Conservation (phyloP, 2,888 invertebrate genomes). For the Deilephila porcellus region DNA sequence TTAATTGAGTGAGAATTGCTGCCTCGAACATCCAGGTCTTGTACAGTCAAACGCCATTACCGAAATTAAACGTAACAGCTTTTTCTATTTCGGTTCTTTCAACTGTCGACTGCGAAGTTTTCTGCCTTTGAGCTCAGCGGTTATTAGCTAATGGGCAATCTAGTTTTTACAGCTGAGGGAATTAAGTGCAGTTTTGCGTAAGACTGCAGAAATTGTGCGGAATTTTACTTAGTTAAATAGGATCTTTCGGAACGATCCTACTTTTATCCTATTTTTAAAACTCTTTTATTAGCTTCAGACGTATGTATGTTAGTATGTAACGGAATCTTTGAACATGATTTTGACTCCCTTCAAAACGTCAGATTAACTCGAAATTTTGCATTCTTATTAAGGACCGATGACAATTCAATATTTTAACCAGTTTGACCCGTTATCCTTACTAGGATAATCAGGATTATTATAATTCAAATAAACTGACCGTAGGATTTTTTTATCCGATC, state of each 20-base stretch:
- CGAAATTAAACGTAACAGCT: slow-evolving; percentile 23
- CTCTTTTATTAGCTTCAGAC: no score
- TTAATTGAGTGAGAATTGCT: neutral
- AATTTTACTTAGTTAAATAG: neutral
- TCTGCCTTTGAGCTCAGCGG: slow-evolving; percentile 14
- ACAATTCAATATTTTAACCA: no score
- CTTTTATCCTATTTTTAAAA: neutral
- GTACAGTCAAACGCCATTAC: slow-evolving; percentile 23
- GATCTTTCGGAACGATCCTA: neutral
- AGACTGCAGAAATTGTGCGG: neutral
- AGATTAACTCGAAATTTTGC: no score
- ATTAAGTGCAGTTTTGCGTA: neutral
- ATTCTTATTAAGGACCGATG: no score
- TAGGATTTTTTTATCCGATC: no score
- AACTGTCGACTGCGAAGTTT: slow-evolving; percentile 17
- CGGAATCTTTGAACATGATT: no score
- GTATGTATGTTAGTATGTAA: no score
- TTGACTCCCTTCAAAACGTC: no score
- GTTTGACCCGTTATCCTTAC: no score
- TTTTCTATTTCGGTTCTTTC: slow-evolving; percentile 23
- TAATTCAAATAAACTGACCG: no score
- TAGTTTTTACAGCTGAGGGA: neutral
- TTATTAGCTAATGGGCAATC: slow-evolving; percentile 21
- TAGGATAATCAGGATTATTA: no score
- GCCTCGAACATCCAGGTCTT: neutral